These are phyloP conservation scores for Cirrhinus mrigala DNA, from an alignment of 2,797 vertebrate species.

Conservation along the genomic window DNA sequence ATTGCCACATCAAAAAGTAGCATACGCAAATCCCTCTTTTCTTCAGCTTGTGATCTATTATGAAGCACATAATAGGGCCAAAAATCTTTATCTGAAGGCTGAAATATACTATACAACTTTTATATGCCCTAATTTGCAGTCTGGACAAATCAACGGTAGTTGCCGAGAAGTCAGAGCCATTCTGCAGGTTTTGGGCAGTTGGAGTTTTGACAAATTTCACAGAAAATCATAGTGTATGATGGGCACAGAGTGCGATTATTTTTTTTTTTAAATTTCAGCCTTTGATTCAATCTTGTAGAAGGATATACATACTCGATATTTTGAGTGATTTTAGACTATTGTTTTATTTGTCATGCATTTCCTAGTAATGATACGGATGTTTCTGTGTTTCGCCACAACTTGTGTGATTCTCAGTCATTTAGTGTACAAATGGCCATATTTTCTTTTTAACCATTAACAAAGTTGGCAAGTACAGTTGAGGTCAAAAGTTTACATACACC, in stretches of 20 bases:
- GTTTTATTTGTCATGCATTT: background rate
- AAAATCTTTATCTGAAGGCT: background rate
- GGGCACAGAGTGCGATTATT: background rate
- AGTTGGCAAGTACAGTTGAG: no score
- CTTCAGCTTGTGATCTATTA: background rate
- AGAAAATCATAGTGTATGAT: background rate
- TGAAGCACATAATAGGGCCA: background rate
- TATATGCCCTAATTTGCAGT: background rate
- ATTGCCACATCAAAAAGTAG: background rate
- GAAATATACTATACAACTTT: background rate
- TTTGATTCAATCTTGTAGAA: background rate
- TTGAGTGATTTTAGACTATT: background rate
- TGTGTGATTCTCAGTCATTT: no score
- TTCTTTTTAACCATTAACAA: no score
- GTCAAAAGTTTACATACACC: no score
- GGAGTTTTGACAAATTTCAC: background rate
- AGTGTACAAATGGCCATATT: no score
- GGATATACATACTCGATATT: background rate
- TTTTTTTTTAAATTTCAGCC: background rate
- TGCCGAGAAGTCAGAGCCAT: background rate
- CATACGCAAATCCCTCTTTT: background rate
- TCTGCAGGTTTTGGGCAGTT: background rate
- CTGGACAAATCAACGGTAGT: background rate
- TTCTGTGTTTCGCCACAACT: background rate
- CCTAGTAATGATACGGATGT: background rate